Base-by-base conservation (phyloP, 2,113 vertebrate genomes). In the Lycaon pictus region DNA sequence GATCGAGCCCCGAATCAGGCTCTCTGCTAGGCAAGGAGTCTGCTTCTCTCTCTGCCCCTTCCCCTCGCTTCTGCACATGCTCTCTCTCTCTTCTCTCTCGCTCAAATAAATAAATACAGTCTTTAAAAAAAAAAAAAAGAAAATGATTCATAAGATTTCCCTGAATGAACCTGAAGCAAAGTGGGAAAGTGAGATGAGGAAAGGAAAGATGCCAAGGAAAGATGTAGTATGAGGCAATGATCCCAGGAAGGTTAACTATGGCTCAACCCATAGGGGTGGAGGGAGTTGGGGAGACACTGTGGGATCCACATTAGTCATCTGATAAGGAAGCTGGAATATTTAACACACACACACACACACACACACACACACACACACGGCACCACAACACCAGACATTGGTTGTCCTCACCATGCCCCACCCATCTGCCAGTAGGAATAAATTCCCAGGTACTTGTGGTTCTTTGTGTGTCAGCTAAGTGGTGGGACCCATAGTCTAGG, bases 131-230 rank as follows among this genome's bases (percentile, higher is more conserved):
- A 69, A 16, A 16, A 67, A 67, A 67, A 13, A 65, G 10, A 93
- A 93, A 79, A 23, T 51, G n/a, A 96, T 55, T 85, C 53, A 27
- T 55, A 84, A 69, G 74, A 84, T 79, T 60, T 85, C 53, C 71
- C 72, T 72, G 80, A 72, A 63, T 71, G 27, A 85, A 93, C 43
- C 23, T 48, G 43, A 63, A 71, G 56, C 27, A 56, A 55, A 69
- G 32, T 83, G 5, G 71, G 79, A 56, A 89, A 92, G 32, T 83
- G 62, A 72, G 43, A 48, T 43, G 10, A 80, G 32, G 62, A 93
- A 71, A 43, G 56, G 20, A 89, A 92, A 11, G 80, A 69, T 55
- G n/a, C 62, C 43, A 62, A 89, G 60, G 4, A 77, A 67, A 89
- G 23, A 37, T n/a, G 60, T 25, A 25, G 23, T 62, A n/a, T 56